Evolutionary conservation across 2,888 invertebrate species (phyloP).

Genomic region (Timema podura): DNA sequence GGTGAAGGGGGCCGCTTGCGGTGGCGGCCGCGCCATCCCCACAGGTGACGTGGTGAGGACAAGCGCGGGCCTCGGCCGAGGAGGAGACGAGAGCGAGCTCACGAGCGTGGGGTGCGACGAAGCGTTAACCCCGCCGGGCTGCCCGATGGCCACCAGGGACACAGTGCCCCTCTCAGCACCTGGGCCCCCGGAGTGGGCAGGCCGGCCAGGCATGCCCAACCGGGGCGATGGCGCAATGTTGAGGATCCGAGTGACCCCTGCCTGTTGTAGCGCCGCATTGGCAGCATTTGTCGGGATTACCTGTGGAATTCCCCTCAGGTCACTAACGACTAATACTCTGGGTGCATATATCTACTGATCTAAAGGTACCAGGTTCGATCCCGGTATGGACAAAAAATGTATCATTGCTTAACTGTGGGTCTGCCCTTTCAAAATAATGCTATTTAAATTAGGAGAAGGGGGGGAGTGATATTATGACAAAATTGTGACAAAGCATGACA

Average conservation of each 20-base stretch:
- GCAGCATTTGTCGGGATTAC: slow-evolving; percentile 42
- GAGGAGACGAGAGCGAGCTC: slow-evolving; percentile 32
- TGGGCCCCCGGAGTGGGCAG: slow-evolving; percentile 21
- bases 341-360: too few relatives aligned
- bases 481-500: too few relatives aligned
- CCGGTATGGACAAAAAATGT: too few relatives aligned
- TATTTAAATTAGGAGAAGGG: too few relatives aligned
- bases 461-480: too few relatives aligned
- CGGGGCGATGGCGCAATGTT: slow-evolving; percentile 42
- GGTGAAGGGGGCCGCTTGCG: slow-evolving; percentile 25
- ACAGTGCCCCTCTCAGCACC: slow-evolving; percentile 25
- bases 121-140: slow-evolving; percentile 26
- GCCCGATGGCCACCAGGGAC: slow-evolving; percentile 30
- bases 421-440: too few relatives aligned
- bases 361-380: too few relatives aligned
- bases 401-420: too few relatives aligned
- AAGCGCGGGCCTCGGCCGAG: slow-evolving; percentile 26
- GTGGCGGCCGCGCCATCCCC: slow-evolving; percentile 25
- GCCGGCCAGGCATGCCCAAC: slow-evolving; percentile 23
- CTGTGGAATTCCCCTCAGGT: too few relatives aligned
- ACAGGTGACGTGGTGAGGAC: slow-evolving; percentile 25
- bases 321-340: too few relatives aligned
- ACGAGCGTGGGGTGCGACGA: slow-evolving; percentile 32
- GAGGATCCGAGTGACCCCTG: slow-evolving; percentile 51
- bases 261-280: slow-evolving; percentile 43